These are phyloP conservation scores for Xanthia togata DNA, from an alignment of 2,888 invertebrate genomes.

Conservation along the genomic window DNA sequence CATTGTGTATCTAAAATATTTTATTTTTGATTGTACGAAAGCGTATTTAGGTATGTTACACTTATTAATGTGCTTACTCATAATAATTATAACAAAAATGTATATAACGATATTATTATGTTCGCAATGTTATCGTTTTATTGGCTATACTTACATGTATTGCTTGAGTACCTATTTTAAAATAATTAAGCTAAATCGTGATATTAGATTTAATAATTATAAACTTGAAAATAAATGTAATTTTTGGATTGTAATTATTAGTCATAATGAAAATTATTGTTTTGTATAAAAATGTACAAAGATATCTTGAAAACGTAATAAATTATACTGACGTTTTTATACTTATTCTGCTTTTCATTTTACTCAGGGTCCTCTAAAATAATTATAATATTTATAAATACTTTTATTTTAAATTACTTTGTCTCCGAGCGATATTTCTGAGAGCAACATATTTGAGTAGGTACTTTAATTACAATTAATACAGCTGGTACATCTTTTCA, in stretches of 20 bases:
- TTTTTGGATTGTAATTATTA: constrained; percentile 90
- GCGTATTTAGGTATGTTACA: constrained; percentile 65
- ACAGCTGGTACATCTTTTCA: constrained; percentile 8
- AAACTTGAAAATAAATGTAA: constrained; percentile 89
- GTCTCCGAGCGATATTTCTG: constrained; percentile 32
- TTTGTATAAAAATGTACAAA: constrained; percentile 90
- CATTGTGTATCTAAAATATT: constrained; percentile 43
- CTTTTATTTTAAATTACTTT: constrained; percentile 48
- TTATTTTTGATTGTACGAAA: constrained; percentile 58
- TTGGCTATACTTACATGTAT: constrained; percentile 81
- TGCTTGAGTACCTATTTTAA: constrained; percentile 86
- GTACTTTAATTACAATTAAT: constrained; percentile 33
- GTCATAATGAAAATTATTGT: constrained; percentile 89
- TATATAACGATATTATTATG: constrained; percentile 75
- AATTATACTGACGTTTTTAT: constrained; percentile 91
- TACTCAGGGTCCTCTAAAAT: constrained; percentile 44
- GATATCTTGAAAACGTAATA: constrained; percentile 89
- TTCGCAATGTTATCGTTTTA: constrained; percentile 85
- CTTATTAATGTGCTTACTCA: constrained; percentile 72
- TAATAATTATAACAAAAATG: constrained; percentile 66
- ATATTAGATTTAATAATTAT: constrained; percentile 90
- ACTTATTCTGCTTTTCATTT: constrained; percentile 85
- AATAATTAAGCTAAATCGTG: constrained; percentile 90
- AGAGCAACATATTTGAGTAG: constrained; percentile 10
- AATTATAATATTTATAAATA: constrained; percentile 45